phyloP scores from a whole-genome alignment of 1,140 invertebrate species.

The Hyles euphorbiae region DNA sequence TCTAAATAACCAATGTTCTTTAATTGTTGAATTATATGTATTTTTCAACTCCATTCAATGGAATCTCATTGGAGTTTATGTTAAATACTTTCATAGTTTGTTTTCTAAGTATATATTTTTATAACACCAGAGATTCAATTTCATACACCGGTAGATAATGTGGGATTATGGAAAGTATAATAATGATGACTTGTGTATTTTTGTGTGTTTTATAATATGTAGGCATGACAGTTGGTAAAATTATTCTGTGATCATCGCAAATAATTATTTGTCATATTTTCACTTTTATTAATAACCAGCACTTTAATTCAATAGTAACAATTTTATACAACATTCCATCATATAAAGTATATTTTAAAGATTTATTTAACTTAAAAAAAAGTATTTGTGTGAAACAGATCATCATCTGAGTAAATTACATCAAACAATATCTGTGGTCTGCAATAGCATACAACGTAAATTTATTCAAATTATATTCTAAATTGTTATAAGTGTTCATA shows the following conservation, averaged over 20 bases:
- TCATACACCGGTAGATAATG: neutral
- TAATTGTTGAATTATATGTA: too few relatives aligned
- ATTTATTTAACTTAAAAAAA: too few relatives aligned
- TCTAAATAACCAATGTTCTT: too few relatives aligned
- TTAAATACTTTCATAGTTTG: constrained; percentile 1
- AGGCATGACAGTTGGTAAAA: too few relatives aligned
- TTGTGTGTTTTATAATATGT: too few relatives aligned
- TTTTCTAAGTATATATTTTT: neutral
- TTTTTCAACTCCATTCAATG: neutral
- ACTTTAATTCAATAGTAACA: neutral
- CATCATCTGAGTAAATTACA: constrained; percentile 12
- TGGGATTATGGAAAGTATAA: neutral
- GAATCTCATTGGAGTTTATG: constrained; percentile 1
- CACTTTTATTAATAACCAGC: neutral
- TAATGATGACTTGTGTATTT: too few relatives aligned
- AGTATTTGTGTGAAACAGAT: constrained; percentile 3
- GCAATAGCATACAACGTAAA: constrained; percentile 43
- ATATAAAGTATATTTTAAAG: constrained; percentile 4
- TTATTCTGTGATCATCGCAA: neutral
- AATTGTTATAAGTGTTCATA: constrained; percentile 73
- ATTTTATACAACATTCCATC: constrained; percentile 24
- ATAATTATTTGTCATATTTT: neutral
- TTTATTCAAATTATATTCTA: constrained; percentile 64
- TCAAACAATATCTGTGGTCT: constrained; percentile 35
- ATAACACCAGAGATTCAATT: neutral